Conservation (phyloP, 2,797 vertebrate species). For the Cryptoprocta ferox region DNA sequence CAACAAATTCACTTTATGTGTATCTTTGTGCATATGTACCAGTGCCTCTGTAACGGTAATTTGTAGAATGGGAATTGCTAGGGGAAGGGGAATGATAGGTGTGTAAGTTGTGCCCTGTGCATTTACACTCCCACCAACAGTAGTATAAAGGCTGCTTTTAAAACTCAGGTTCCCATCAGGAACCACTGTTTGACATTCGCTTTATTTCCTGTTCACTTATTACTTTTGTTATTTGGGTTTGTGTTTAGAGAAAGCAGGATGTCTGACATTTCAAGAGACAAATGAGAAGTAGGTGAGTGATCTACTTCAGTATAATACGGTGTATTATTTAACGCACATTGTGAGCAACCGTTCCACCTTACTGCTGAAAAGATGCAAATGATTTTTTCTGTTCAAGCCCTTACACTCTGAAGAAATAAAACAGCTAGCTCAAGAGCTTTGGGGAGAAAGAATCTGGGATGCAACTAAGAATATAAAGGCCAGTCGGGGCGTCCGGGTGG, state of each 20-base stretch:
- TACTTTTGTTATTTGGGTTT: constrained; percentile 34
- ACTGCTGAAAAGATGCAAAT: neutral
- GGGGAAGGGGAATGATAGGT: neutral
- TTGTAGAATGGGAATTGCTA: neutral
- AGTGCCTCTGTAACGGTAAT: neutral
- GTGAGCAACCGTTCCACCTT: neutral
- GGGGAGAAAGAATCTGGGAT: neutral
- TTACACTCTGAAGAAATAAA: neutral
- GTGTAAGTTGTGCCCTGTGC: neutral
- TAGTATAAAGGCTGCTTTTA: neutral
- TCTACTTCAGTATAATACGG: neutral
- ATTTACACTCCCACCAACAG: neutral
- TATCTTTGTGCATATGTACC: neutral
- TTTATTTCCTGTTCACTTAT: constrained; percentile 26
- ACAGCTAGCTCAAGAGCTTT: neutral
- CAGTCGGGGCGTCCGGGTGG: no score
- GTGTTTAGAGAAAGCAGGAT: neutral
- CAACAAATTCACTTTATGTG: neutral
- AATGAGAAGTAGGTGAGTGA: neutral
- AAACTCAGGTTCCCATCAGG: neutral
- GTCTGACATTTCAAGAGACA: constrained; percentile 51
- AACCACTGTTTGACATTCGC: neutral
- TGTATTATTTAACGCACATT: neutral
- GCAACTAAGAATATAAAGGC: neutral
- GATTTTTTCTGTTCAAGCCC: neutral